phyloP scores from a whole-genome alignment of 2,888 invertebrate genomes.

The Scotopteryx bipunctaria region DNA sequence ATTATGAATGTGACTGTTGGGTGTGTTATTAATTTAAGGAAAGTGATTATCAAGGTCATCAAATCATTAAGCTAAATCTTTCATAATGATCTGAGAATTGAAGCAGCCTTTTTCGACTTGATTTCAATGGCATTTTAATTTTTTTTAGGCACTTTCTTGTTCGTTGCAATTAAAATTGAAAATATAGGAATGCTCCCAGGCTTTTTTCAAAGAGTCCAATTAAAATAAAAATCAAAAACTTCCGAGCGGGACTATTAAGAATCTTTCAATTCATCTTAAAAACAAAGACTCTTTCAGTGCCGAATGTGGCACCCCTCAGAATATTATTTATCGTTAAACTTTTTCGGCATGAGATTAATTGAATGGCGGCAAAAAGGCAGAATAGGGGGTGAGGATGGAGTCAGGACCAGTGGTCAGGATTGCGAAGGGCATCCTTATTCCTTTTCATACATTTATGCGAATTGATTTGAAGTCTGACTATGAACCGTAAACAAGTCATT shows the following conservation, averaged over 20 bases:
- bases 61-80: too few relatives aligned
- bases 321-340: conserved; percentile 65
- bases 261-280: conserved; percentile 53
- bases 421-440: background rate
- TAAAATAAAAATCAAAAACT: conserved; percentile 30
- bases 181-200: conserved; percentile 14
- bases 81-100: background rate
- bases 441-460: background rate
- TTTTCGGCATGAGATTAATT: conserved; percentile 65
- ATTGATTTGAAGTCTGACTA: too few relatives aligned
- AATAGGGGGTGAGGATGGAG: conserved; percentile 33
- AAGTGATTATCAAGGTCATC: too few relatives aligned
- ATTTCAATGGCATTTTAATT: conserved; percentile 3
- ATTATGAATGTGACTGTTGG: too few relatives aligned
- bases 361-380: conserved; percentile 49
- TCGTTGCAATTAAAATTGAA: conserved; percentile 24
- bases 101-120: background rate
- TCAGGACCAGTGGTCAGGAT: conserved; percentile 28
- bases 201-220: conserved; percentile 20
- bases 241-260: conserved; percentile 37
- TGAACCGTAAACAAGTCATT: too few relatives aligned
- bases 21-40: background rate
- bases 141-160: conserved; percentile 3
- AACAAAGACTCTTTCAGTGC: conserved; percentile 62
- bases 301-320: conserved; percentile 52